Conservation (phyloP, 2,888 invertebrate species). For the Metopia argyrocephala region DNA sequence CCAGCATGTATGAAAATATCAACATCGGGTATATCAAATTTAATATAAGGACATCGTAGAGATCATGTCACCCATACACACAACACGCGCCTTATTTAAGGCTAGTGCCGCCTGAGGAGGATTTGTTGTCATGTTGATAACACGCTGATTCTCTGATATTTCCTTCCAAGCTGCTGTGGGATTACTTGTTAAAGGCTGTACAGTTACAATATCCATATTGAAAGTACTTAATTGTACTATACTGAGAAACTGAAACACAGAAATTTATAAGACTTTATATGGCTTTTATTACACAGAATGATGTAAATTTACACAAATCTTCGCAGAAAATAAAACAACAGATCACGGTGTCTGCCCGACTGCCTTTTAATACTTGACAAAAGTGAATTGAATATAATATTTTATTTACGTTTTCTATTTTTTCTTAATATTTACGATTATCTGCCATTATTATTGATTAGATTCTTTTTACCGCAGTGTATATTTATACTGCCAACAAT, state of each 20-base stretch:
- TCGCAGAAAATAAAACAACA: background rate
- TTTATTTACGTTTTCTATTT: background rate
- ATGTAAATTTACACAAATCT: slow-evolving; percentile 15
- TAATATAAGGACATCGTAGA: slow-evolving; percentile 84
- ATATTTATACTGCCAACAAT: background rate
- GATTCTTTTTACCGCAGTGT: background rate
- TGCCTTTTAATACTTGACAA: background rate
- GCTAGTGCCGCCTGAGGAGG: slow-evolving; percentile 81
- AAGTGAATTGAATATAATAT: background rate
- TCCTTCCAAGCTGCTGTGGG: slow-evolving; percentile 87
- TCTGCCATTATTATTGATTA: background rate
- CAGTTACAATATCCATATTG: slow-evolving; percentile 62
- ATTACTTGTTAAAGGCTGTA: slow-evolving; percentile 83
- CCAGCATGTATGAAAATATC: slow-evolving; percentile 92
- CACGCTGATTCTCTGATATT: slow-evolving; percentile 83
- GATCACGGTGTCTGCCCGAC: background rate
- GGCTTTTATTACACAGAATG: slow-evolving; percentile 6
- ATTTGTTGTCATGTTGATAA: slow-evolving; percentile 82
- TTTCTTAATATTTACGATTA: background rate
- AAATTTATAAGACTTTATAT: too few species aligned
- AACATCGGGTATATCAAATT: slow-evolving; percentile 85
- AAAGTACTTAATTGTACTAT: too few species aligned
- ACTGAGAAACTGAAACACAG: too few species aligned
- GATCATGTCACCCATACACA: slow-evolving; percentile 93
- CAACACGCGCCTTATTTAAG: slow-evolving; percentile 84